Base-by-base conservation (phyloP, 1,140 invertebrate species). In the Portunus trituberculatus region DNA sequence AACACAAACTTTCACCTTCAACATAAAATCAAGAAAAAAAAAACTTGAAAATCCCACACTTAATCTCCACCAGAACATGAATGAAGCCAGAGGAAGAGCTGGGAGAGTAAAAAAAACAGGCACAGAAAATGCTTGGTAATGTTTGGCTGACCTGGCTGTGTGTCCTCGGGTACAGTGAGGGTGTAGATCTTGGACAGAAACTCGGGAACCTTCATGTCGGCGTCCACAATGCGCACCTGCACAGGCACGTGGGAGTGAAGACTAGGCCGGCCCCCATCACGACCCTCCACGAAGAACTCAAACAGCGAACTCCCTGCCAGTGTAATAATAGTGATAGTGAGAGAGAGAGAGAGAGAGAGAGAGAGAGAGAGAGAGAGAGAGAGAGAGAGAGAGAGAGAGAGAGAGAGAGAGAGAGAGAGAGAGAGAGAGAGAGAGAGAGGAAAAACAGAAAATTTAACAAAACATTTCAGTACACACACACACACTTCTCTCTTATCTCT, bases 201-300 rank as follows among this genome's bases (percentile, higher is more conserved):
- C 31, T 92, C 94, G n/a, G 97, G 97, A 32, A 94, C 48, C 28
- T 95, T 95, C 28, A 97, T 96, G 48, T 98, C 97, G 95, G 98
- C 97, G 31, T 97, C 97, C 2, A 97, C 98, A 2, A 98, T 98
- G 4, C 98, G 97, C 48, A 98, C 97, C 95, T 98, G 98, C n/a
- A 99, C 98, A 25, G 98, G 98, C 3, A 98, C 98, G 96, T 98
- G 98, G 82, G 98, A 97, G 97, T 99, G 98, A 96, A 98, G 97
- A 59, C 97, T 96, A 14, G 98, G 98, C 39, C 97, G 97, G 29
- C 98, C 98, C 96, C 97, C 97, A 97, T 99, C 99, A 93, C 97
- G 97, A 1, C 98, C 99, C 94, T 98, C 97, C 52, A 99, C 98
- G 97, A 99, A 99, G 96, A 99, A 98, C 97, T 99, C 98, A 97